A percentile compares a stretch with the other conserved stretches of the same genome.
These are phyloP conservation scores for Synergus japonicus DNA, from an alignment of 2,888 invertebrate genomes.

Conservation along the genomic window DNA sequence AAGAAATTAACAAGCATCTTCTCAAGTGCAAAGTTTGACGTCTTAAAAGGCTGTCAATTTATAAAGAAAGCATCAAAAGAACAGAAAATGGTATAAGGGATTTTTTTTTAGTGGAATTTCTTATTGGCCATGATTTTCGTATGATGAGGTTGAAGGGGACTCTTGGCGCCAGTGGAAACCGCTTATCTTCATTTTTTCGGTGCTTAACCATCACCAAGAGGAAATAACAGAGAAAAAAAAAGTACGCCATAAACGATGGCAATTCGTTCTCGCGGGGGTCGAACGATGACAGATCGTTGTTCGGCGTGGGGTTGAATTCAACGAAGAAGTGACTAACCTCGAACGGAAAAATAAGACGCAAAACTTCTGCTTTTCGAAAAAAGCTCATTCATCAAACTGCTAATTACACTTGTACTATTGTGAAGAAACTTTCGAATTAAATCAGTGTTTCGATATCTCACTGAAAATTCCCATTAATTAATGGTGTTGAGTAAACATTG, in stretches of 20 bases:
- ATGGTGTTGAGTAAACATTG: background rate
- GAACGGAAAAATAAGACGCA: background rate
- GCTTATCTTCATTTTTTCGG: constrained; percentile 8
- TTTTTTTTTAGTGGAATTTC: background rate
- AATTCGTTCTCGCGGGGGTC: constrained; percentile 8
- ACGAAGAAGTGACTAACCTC: constrained; percentile 1
- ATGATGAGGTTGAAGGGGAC: background rate
- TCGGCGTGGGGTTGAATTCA: background rate
- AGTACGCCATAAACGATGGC: background rate
- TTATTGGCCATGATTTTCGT: constrained; percentile 8
- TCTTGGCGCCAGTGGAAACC: background rate
- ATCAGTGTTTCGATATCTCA: background rate
- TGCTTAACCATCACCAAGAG: background rate
- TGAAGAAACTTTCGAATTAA: background rate
- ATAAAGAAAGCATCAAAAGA: too few species aligned
- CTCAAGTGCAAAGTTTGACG: background rate
- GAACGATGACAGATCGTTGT: constrained; percentile 4
- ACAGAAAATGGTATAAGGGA: background rate
- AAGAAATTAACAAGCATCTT: too few species aligned
- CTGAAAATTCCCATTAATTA: background rate
- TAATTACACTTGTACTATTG: background rate
- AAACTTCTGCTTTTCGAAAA: background rate
- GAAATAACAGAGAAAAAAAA: constrained; percentile 3
- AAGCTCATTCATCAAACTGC: constrained; percentile 1
- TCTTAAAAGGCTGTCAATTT: background rate